phyloP scores from a whole-genome alignment of 2,113 vertebrate species.

The Neodon shergylaensis region DNA sequence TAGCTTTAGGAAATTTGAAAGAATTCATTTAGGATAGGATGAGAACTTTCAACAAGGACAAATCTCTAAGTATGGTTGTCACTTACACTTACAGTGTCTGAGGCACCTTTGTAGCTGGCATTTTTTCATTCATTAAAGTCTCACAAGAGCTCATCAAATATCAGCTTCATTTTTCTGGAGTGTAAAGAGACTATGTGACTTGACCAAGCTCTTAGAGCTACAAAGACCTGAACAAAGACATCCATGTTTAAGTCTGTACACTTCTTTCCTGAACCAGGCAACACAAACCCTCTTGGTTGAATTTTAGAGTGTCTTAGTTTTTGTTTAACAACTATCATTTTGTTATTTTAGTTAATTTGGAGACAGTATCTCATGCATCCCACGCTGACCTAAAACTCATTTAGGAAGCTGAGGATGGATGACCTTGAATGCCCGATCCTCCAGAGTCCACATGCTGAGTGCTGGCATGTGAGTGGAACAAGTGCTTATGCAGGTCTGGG shows the following conservation, averaged over 20 bases:
- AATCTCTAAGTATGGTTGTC: conserved; percentile 4
- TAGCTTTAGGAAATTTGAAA: conserved; percentile 48
- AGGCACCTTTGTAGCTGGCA: not conserved
- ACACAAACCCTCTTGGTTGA: not conserved
- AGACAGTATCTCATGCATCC: not conserved
- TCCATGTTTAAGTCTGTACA: not conserved
- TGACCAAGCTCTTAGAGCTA: not conserved
- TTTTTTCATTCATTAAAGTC: conserved; percentile 49
- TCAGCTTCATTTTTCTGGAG: not conserved
- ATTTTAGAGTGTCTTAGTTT: conserved; percentile 52
- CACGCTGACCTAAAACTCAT: not conserved
- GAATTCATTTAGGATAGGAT: conserved; percentile 38
- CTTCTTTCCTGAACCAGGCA: not conserved
- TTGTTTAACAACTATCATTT: conserved; percentile 18
- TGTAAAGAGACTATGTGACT: not conserved
- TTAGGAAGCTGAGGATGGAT: not conserved
- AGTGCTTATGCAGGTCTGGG: not conserved
- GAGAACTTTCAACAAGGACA: conserved; percentile 31
- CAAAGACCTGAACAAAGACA: not conserved
- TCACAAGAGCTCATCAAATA: not conserved
- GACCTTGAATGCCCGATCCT: not conserved
- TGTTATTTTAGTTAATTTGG: not conserved
- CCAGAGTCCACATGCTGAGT: not conserved
- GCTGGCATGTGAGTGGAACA: not conserved
- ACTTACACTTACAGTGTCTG: not conserved